Evolutionary conservation across 2,113 vertebrate species (phyloP).

Genomic region (Crotalus helleri): DNA sequence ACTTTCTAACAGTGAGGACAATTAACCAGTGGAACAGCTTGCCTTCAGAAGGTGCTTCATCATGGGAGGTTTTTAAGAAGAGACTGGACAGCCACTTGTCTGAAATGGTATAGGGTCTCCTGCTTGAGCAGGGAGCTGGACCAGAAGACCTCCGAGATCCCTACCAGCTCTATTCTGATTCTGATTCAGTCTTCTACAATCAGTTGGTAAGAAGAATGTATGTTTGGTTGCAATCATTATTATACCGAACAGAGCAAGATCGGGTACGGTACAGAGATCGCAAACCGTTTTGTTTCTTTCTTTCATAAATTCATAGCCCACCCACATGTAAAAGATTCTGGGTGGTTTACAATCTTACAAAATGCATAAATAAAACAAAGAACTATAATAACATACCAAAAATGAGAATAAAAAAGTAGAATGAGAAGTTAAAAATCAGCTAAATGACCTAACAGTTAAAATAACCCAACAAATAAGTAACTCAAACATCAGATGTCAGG

Average conservation of each 20-base stretch:
- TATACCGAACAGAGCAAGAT: background rate
- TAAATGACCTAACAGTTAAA: background rate
- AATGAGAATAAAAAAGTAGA: background rate
- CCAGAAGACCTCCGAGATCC: background rate
- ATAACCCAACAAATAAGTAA: background rate
- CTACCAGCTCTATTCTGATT: background rate
- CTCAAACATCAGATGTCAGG: background rate
- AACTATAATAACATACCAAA: background rate
- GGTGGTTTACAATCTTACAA: background rate
- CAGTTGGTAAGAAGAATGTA: background rate
- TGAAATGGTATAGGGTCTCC: too few relatives aligned
- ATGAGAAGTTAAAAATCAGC: background rate
- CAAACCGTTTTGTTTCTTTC: background rate
- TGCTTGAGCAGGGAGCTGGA: too few relatives aligned
- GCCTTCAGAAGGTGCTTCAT: too few relatives aligned
- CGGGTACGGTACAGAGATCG: background rate
- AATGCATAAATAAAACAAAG: background rate
- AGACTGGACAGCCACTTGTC: too few relatives aligned
- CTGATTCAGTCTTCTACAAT: background rate
- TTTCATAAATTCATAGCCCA: background rate
- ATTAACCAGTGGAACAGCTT: too few relatives aligned
- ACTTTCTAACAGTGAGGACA: too few relatives aligned
- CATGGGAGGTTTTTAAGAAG: too few relatives aligned
- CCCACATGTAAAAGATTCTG: background rate
- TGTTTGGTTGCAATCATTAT: background rate